These are phyloP conservation scores for Bradysia coprophila DNA, from an alignment of 1,140 invertebrate genomes.

Conservation along the genomic window DNA sequence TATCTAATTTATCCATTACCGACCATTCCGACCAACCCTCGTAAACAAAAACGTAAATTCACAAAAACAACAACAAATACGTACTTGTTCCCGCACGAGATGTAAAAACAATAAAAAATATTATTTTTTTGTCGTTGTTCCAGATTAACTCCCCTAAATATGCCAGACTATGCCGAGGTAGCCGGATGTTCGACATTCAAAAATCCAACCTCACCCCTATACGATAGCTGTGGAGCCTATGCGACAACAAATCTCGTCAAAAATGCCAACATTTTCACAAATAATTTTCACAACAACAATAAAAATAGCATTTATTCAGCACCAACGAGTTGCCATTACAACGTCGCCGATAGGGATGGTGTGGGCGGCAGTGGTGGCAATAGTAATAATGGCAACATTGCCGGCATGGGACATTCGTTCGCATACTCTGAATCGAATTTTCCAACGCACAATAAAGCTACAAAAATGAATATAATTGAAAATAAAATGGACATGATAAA, in stretches of 20 bases:
- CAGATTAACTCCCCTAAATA: slow-evolving; percentile 22
- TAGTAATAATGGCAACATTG: slow-evolving; percentile 1
- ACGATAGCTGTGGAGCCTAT: slow-evolving; percentile 23
- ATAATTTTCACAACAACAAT: slow-evolving; percentile 8
- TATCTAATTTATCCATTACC: not conserved
- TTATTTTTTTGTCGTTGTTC: not conserved
- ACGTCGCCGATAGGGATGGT: slow-evolving; percentile 16
- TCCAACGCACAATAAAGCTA: not conserved
- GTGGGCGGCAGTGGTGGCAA: slow-evolving; percentile 8
- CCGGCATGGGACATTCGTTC: not conserved
- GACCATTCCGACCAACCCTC: slow-evolving; percentile 1
- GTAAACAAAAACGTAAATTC: not conserved
- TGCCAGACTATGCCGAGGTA: slow-evolving; percentile 29
- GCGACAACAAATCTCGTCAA: slow-evolving; percentile 23
- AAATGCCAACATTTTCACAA: slow-evolving; percentile 23
- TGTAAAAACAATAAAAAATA: too few relatives aligned
- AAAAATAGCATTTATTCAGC: slow-evolving; percentile 8
- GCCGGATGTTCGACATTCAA: slow-evolving; percentile 24
- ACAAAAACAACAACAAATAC: too few relatives aligned
- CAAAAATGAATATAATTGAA: slow-evolving; percentile 22
- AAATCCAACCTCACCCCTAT: slow-evolving; percentile 18
- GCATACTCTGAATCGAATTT: not conserved
- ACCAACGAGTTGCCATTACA: slow-evolving; percentile 17
- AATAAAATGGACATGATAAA: slow-evolving; percentile 22
- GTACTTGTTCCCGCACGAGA: too few relatives aligned